A percentile compares a stretch with the other conserved stretches of the same genome.
These are phyloP conservation scores for Melikaiella ostensackeni DNA, from an alignment of 2,888 invertebrate genomes.

Conservation along the genomic window DNA sequence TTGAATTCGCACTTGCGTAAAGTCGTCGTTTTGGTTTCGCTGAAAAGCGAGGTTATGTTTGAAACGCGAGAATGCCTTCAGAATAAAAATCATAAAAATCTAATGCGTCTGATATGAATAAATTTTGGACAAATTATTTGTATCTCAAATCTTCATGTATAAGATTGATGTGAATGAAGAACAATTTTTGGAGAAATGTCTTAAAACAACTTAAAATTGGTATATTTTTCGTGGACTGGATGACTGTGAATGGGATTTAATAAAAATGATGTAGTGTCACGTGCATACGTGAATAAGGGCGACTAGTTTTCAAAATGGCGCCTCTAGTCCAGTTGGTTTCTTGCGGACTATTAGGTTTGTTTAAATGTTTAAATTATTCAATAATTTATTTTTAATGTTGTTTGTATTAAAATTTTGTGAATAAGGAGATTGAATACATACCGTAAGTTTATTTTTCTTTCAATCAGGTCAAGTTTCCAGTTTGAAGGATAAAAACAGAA, in stretches of 20 bases:
- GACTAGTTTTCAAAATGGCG: constrained; percentile 62
- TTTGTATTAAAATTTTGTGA: background rate
- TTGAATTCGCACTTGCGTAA: no score
- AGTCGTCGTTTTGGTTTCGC: no score
- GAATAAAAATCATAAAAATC: no score
- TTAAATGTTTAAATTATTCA: constrained; percentile 36
- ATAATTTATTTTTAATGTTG: background rate
- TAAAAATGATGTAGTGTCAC: constrained; percentile 9
- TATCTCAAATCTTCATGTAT: background rate
- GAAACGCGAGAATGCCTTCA: no score
- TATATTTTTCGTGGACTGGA: no score
- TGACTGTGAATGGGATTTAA: background rate
- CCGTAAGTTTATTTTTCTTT: background rate
- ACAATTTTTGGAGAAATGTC: background rate
- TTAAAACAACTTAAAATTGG: no score
- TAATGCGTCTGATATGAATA: no score
- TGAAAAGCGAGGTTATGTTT: no score
- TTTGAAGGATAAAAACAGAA: background rate
- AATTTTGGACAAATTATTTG: no score
- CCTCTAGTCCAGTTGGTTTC: constrained; percentile 71
- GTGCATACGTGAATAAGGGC: background rate
- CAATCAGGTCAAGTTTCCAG: background rate
- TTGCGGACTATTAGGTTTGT: constrained; percentile 71
- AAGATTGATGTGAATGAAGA: constrained; percentile 16
- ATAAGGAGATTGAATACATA: background rate